Evolutionary conservation across 2,888 invertebrate species (phyloP), one percentile per base, ranked within the genome.

Genomic region (Drosophila emarginata): DNA sequence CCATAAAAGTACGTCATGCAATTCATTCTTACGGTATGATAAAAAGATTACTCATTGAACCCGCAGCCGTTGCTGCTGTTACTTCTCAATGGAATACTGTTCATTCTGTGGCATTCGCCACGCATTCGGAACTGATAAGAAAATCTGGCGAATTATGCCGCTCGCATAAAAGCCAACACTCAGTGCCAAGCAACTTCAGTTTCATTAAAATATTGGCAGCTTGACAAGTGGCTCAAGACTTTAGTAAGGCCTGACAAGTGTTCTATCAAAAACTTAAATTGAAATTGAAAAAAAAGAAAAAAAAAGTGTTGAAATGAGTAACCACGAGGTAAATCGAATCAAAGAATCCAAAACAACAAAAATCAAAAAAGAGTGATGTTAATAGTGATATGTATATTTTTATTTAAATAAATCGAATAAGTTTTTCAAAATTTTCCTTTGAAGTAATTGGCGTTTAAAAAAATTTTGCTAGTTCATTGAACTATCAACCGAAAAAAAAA

Each of bases 71-170:
- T 52, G 28, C 53, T 61, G 68, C 52, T 52, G 36, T 52, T 45
- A 51, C 37, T 14, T 45, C 23, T 58, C 51, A 52, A 57, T 18
- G 54, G 52, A 36, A 37, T n/a, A 36, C 6, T 51, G 65, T 53
- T 64, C 36, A 32, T 37, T 26, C 32, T 61, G 59, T 21, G 28
- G 21, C 32, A 45, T 14, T 23, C 36, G 56, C 7, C 12, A 12
- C 37, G 14, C 54, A 4, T 32, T 32, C 32, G 70, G 23, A 60
- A 72, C 73, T 71, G 70, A 71, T 71, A 71, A 71, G 70, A 11
- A 70, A 72, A 72, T 65, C 57, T 58, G 18, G 32, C 9, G 11
- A 32, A 32, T 9, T 32, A 15, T 12, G 37, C 23, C 18, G 5
- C 18, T 54, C 58, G 14, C 53, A 71, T 73, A 71, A 66, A 54